A percentile compares a stretch with the other conserved stretches of the same genome.
Conservation (phyloP, 2,113 vertebrate species). For the Heliornis fulica region DNA sequence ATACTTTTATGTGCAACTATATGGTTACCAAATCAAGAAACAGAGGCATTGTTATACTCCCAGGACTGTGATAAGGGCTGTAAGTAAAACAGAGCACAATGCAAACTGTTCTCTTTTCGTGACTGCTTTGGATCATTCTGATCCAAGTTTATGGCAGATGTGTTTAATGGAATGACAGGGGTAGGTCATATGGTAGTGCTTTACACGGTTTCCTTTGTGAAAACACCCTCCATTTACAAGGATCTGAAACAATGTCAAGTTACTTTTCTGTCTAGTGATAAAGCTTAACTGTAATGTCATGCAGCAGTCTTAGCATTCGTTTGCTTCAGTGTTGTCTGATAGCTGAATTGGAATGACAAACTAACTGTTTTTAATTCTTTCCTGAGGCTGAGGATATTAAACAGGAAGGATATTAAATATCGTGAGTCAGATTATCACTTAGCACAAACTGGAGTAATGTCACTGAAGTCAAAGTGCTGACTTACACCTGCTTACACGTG, state of each 20-base stretch:
- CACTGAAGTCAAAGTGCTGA: not conserved
- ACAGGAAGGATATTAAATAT: slow-evolving; percentile 24
- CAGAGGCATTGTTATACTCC: not conserved
- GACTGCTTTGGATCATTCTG: not conserved
- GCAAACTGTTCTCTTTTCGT: not conserved
- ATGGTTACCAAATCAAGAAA: not conserved
- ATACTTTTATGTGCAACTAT: not conserved
- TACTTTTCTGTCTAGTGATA: not conserved
- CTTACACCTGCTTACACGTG: not conserved
- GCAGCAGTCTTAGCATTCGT: not conserved
- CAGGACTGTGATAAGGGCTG: not conserved
- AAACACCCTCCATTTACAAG: not conserved
- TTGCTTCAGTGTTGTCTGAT: not conserved
- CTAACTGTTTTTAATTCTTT: slow-evolving; percentile 24
- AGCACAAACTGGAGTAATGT: not conserved
- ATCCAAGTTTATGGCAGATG: not conserved
- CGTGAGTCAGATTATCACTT: not conserved
- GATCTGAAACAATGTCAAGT: not conserved
- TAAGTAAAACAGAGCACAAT: not conserved
- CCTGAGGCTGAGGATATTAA: not conserved
- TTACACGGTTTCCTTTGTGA: not conserved
- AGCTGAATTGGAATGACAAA: not conserved
- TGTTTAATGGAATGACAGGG: not conserved
- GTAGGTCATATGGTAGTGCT: not conserved
- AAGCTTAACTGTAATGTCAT: fast-evolving